phyloP scores from a whole-genome alignment of 2,113 vertebrate genomes.

The Siphamia tubifer region DNA sequence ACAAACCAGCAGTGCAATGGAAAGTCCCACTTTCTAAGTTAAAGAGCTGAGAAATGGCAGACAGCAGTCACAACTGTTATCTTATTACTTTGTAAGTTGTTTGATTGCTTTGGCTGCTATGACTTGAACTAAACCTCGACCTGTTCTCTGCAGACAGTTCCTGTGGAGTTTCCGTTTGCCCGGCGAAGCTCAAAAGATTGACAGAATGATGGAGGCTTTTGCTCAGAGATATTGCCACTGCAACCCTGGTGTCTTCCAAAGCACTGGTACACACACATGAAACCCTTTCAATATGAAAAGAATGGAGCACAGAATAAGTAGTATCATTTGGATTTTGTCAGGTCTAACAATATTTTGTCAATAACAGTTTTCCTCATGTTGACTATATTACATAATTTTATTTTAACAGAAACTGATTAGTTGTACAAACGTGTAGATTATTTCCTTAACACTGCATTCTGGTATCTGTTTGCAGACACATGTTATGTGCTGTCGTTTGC shows the following conservation, averaged over 20 bases:
- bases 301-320: too few species aligned
- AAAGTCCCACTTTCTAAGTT: slow-evolving; percentile 8
- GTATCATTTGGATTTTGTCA: not conserved
- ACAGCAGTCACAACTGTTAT: not conserved
- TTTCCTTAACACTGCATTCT: too few species aligned
- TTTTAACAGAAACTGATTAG: too few species aligned
- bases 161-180: slow-evolving; percentile 95
- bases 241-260: slow-evolving; percentile 91
- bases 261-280: slow-evolving; percentile 79
- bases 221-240: slow-evolving; percentile 91
- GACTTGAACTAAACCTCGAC: slow-evolving; percentile 12
- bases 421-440: too few species aligned
- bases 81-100: too few species aligned
- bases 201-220: slow-evolving; percentile 95
- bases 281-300: not conserved
- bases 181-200: slow-evolving; percentile 93
- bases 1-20: slow-evolving; percentile 2
- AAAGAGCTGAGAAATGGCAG: not conserved
- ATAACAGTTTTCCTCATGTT: not conserved
- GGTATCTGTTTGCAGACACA: slow-evolving; percentile 80
- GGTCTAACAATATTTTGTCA: not conserved
- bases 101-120: not conserved
- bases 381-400: too few species aligned
- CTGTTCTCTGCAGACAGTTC: slow-evolving; percentile 82
- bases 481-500: slow-evolving; percentile 92